Evolutionary conservation across 2,113 vertebrate species (phyloP).

Genomic region (Labrus mixtus): DNA sequence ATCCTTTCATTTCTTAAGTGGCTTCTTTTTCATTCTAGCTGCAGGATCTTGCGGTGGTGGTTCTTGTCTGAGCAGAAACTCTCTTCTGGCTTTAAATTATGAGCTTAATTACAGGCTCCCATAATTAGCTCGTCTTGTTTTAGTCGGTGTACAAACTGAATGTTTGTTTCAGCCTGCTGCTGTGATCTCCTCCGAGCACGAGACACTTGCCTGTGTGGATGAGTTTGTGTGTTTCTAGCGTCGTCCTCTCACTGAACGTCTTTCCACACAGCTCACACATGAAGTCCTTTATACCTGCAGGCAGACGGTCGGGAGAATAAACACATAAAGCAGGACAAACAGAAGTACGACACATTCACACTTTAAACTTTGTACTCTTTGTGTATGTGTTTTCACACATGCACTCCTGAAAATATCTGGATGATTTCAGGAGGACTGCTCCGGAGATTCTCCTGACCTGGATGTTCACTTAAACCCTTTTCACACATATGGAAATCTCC

Average conservation of each 20-base stretch:
- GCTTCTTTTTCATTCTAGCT: no score
- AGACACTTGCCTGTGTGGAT: slow-evolving; percentile 92
- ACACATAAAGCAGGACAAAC: background rate
- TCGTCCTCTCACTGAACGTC: slow-evolving; percentile 97
- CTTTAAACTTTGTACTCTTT: background rate
- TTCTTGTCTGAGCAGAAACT: no score
- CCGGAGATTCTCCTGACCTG: no score
- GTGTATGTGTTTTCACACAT: no score
- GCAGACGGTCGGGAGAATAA: background rate
- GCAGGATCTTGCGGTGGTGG: no score
- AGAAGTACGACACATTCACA: background rate
- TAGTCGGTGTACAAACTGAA: background rate
- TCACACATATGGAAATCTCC: no score
- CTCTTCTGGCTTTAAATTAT: no score
- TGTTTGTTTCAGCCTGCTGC: background rate
- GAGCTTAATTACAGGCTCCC: no score
- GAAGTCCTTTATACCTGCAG: slow-evolving; percentile 96
- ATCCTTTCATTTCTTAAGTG: no score
- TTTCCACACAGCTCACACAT: slow-evolving; percentile 99
- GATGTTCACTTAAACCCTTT: no score
- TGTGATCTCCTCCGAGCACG: background rate
- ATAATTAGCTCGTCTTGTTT: background rate
- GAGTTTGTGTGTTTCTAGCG: slow-evolving; percentile 97
- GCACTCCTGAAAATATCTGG: no score
- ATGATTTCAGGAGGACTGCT: no score